Evolutionary conservation across 2,888 invertebrate species (phyloP).

Genomic region (Hemaris fuciformis): DNA sequence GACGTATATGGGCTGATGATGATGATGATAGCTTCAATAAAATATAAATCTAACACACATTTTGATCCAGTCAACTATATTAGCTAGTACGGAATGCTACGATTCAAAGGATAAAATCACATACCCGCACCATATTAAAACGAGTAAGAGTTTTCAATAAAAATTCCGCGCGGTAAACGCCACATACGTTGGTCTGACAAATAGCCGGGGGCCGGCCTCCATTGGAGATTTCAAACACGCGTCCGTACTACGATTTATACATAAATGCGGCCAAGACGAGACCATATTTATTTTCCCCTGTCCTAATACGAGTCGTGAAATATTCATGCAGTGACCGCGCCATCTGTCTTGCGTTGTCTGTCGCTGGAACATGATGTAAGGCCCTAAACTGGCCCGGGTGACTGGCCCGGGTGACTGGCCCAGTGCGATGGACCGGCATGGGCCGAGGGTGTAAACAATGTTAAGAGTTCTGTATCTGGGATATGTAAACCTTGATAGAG

Average conservation of each 20-base stretch:
- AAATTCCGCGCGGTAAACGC: conserved; percentile 48
- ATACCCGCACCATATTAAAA: not conserved
- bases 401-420: not conserved
- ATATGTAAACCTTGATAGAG: no score
- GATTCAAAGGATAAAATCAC: no score
- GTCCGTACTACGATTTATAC: conserved; percentile 71
- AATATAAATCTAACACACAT: no score
- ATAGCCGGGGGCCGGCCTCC: conserved; percentile 48
- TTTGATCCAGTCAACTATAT: no score
- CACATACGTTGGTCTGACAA: conserved; percentile 66
- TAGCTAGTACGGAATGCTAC: no score
- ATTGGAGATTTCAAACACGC: conserved; percentile 67
- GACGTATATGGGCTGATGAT: no score
- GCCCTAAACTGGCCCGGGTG: conserved; percentile 26
- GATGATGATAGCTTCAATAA: no score
- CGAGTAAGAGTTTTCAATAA: conserved; percentile 53
- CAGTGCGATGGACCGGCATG: not conserved
- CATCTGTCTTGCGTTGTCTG: conserved; percentile 71
- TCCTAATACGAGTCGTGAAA: conserved; percentile 76
- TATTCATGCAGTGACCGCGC: conserved; percentile 75
- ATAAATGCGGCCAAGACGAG: conserved; percentile 69
- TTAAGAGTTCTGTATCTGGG: not conserved
- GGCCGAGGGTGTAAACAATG: not conserved
- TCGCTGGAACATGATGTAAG: conserved; percentile 63
- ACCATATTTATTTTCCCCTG: conserved; percentile 76